Evolutionary conservation across 2,888 invertebrate species (phyloP), one percentile per base, ranked within the genome.

Genomic region (Phragmatobia fuliginosa): DNA sequence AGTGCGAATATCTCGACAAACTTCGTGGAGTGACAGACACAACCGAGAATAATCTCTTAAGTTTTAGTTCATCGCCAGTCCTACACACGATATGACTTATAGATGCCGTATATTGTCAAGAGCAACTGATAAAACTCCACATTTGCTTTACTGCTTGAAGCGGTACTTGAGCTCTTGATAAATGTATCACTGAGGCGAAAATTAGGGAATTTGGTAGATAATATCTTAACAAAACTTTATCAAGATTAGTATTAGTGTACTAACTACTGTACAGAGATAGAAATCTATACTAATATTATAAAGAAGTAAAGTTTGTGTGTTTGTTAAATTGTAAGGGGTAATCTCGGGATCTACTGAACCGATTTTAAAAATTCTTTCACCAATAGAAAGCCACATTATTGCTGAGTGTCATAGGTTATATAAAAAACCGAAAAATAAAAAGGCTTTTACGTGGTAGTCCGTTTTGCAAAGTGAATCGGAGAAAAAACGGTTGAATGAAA

Each of bases 31-130:
- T 84, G 85, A 86, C 84, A 83, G 85, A 83, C 85, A 80, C 80
- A 79, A 77, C 78, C 76, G 74, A 81, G 85, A 86, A 85, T 85
- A 86, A 86, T 85, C 84, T 85, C 80, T 73, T 78, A 83, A 85
- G 79, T 85, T 85, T 80, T 79, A 83, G 81, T 79, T 83, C 84
- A 83, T 82, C 76, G 78, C 74, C 31, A 66, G 59, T 74, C 77
- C 80, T 83, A 78, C 81, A 79, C 78, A 74, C 49, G 66, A 65
- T 59, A 71, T 75, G 75, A 80, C 68, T 74, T 78, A 83, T 75
- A 82, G 82, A 77, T 62, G 71, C 68, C 67, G 72, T 76, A 79
- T 75, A 82, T 83, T 83, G 77, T 81, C 76, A 60, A 70, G 73
- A 81, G 68, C 72, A 66, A 74, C 81, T 78, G 80, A 81, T 82